A percentile compares a stretch with the other conserved stretches of the same genome.
phyloP scores from a whole-genome alignment of 1,140 invertebrate species.

The Brachionus rotundiformis region DNA sequence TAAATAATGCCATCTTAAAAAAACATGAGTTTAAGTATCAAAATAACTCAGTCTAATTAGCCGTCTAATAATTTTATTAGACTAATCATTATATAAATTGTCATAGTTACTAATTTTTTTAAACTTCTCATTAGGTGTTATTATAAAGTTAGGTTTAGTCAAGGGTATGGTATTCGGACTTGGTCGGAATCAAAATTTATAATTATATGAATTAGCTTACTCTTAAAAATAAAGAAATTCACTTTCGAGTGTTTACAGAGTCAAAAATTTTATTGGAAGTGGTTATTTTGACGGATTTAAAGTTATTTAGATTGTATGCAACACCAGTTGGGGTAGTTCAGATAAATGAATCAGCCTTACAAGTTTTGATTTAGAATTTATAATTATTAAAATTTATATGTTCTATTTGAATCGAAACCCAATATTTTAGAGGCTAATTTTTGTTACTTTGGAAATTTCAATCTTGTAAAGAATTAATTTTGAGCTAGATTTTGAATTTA shows the following conservation, averaged over 20 bases:
- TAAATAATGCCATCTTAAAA: neutral
- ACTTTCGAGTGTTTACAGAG: neutral
- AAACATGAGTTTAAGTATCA: neutral
- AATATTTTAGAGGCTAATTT: slow-evolving; percentile 10
- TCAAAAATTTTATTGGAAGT: neutral
- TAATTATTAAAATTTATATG: neutral
- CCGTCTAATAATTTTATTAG: neutral
- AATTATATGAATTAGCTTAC: neutral
- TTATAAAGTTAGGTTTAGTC: neutral
- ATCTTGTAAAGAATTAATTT: slow-evolving; percentile 11
- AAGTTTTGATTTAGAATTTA: slow-evolving; percentile 8
- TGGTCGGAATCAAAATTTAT: slow-evolving; percentile 15
- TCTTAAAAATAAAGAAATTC: neutral
- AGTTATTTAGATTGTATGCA: neutral
- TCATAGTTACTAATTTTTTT: slow-evolving; percentile 24
- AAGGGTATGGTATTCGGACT: slow-evolving; percentile 14
- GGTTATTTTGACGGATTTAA: neutral
- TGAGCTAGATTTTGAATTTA: neutral
- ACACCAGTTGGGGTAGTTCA: neutral
- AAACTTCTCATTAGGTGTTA: slow-evolving; percentile 12
- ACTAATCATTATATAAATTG: neutral
- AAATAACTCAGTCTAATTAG: neutral
- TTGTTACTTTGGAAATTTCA: neutral
- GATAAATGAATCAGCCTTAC: slow-evolving; percentile 24
- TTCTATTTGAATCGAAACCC: slow-evolving; percentile 11